These are phyloP conservation scores for Vireo altiloquus DNA, from an alignment of 2,113 vertebrate species.

Conservation along the genomic window DNA sequence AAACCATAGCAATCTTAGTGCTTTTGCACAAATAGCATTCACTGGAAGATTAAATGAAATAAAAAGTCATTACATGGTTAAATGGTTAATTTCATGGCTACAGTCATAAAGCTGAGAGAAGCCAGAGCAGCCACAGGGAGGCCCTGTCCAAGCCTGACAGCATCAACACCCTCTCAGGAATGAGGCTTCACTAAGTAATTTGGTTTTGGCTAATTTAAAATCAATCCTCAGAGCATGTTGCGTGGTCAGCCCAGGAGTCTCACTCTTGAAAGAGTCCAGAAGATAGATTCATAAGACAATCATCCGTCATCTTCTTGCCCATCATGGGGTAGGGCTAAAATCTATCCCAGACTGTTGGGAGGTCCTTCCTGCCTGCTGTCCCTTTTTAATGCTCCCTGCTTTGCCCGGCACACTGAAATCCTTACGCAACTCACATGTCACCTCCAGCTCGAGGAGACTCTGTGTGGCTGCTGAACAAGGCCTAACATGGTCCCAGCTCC, in stretches of 20 bases:
- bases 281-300: not conserved
- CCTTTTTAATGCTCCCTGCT: not conserved
- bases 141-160: not conserved
- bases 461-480: not conserved
- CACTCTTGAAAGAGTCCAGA: not conserved
- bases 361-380: not conserved
- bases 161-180: not conserved
- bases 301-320: not conserved
- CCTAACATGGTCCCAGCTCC: not conserved
- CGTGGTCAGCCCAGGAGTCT: not conserved
- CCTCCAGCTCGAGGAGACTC: not conserved
- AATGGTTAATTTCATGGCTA: slow-evolving; percentile 11
- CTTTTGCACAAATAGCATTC: not conserved
- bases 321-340: not conserved
- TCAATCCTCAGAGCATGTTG: not conserved
- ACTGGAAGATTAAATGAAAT: slow-evolving; percentile 35
- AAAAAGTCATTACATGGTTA: slow-evolving; percentile 44
- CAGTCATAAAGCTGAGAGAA: slow-evolving; percentile 8
- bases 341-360: not conserved
- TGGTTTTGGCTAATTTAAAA: not conserved
- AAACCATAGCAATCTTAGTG: not conserved
- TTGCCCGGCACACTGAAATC: not conserved
- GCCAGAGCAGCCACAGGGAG: not conserved
- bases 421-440: not conserved
- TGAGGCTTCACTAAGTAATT: not conserved